Percentiles rank a stretch among this genome's conserved stretches.
Conservation (phyloP, 2,888 invertebrate genomes). For the Aspidiotus rigidus region DNA sequence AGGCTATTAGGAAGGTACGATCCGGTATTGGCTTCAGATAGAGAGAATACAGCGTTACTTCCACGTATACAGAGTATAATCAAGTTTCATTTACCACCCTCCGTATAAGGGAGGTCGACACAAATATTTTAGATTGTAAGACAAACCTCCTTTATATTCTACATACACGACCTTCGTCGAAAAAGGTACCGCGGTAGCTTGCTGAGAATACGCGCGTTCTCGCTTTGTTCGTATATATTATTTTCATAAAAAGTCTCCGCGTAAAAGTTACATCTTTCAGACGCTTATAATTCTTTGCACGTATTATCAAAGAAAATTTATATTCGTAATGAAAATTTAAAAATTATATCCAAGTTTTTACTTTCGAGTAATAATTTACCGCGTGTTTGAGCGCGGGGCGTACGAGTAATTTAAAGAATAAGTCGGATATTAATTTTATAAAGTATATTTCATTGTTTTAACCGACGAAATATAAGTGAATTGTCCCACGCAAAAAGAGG, state of each 20-base stretch:
- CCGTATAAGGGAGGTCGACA: too few species aligned
- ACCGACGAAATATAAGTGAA: too few species aligned
- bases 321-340: slow-evolving; percentile 7
- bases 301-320: slow-evolving; percentile 5
- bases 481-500: too few species aligned
- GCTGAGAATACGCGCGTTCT: not conserved
- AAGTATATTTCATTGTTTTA: too few species aligned
- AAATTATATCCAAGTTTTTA: not conserved
- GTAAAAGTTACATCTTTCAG: not conserved
- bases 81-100: slow-evolving; percentile 6
- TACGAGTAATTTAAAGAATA: too few species aligned
- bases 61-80: slow-evolving; percentile 1
- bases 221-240: slow-evolving; percentile 2
- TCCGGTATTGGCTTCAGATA: not conserved
- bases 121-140: too few species aligned
- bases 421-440: too few species aligned
- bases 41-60: not conserved
- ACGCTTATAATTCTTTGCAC: not conserved
- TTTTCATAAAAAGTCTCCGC: slow-evolving; percentile 6
- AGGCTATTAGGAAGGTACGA: not conserved
- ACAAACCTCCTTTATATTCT: slow-evolving; percentile 3
- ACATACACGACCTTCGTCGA: not conserved
- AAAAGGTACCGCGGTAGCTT: slow-evolving; percentile 1
- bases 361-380: too few species aligned
- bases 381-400: too few species aligned